phyloP scores from a whole-genome alignment of 2,888 invertebrate genomes.

The Luperina testacea region DNA sequence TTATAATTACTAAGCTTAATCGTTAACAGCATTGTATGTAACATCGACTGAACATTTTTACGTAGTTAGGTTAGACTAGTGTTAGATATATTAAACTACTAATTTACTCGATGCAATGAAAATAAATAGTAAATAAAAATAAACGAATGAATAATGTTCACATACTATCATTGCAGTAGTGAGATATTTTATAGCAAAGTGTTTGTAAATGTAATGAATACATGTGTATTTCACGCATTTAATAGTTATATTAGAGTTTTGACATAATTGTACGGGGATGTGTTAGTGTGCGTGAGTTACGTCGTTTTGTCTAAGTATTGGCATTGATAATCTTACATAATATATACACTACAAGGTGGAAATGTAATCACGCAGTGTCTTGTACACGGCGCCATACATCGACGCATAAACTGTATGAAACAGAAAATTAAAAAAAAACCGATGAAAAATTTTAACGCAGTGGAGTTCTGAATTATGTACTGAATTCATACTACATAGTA shows the following conservation, averaged over 20 bases:
- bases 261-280: slow-evolving; percentile 77
- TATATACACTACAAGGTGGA: slow-evolving; percentile 15
- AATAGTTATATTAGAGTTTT: slow-evolving; percentile 83
- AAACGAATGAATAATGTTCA: slow-evolving; percentile 65
- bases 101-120: slow-evolving; percentile 75
- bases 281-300: slow-evolving; percentile 85
- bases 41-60: slow-evolving; percentile 90
- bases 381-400: background rate
- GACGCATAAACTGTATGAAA: background rate
- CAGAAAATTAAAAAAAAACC: too few relatives aligned
- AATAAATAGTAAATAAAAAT: slow-evolving; percentile 69
- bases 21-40: slow-evolving; percentile 88
- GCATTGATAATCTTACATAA: slow-evolving; percentile 65
- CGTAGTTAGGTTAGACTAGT: slow-evolving; percentile 84
- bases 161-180: slow-evolving; percentile 80
- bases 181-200: slow-evolving; percentile 80
- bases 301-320: slow-evolving; percentile 72
- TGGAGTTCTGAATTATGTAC: background rate
- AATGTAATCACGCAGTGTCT: slow-evolving; percentile 17
- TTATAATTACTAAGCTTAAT: slow-evolving; percentile 78
- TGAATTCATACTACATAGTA: background rate
- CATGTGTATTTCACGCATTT: slow-evolving; percentile 87
- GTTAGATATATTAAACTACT: slow-evolving; percentile 76
- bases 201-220: slow-evolving; percentile 80
- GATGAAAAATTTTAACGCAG: too few relatives aligned